A percentile compares a stretch with the other conserved stretches of the same genome.
Evolutionary conservation across 2,888 invertebrate genomes (phyloP).

Genomic region (Ectropis crepuscularia): DNA sequence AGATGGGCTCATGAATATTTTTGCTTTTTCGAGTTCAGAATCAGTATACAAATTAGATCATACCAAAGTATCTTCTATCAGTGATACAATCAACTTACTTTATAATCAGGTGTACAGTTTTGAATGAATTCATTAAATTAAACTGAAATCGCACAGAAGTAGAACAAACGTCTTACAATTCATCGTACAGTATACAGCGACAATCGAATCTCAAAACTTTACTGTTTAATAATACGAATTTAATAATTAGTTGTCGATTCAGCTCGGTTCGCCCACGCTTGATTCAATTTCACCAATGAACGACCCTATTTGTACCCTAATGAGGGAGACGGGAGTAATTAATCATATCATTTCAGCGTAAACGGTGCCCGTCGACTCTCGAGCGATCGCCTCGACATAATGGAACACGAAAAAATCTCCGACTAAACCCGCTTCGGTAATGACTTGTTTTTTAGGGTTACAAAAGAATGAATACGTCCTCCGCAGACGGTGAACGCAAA

Average conservation of each 20-base stretch:
- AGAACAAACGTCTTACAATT: too few relatives aligned
- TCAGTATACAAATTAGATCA: not conserved
- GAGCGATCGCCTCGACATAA: constrained; percentile 78
- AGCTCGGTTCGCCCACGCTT: constrained; percentile 63
- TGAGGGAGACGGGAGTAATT: constrained; percentile 81
- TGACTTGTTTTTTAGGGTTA: constrained; percentile 85
- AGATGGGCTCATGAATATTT: constrained; percentile 74
- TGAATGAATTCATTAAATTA: too few relatives aligned
- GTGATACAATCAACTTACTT: too few relatives aligned
- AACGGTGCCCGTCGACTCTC: constrained; percentile 69
- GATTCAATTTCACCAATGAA: constrained; percentile 82
- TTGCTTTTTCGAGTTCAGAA: constrained; percentile 38
- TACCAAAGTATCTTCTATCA: too few relatives aligned
- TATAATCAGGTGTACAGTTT: too few relatives aligned
- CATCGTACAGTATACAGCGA: constrained; percentile 10
- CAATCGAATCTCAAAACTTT: constrained; percentile 30
- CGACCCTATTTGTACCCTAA: constrained; percentile 80
- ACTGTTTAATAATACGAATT: constrained; percentile 60
- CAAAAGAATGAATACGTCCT: constrained; percentile 82
- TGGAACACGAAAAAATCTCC: constrained; percentile 76
- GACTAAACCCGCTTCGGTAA: constrained; percentile 80
- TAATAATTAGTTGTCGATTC: constrained; percentile 78
- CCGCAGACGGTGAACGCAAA: constrained; percentile 70
- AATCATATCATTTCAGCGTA: constrained; percentile 83
- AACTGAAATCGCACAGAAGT: too few relatives aligned